Evolutionary conservation across 2,113 vertebrate species (phyloP).

Genomic region (Phalacrocorax carbo): DNA sequence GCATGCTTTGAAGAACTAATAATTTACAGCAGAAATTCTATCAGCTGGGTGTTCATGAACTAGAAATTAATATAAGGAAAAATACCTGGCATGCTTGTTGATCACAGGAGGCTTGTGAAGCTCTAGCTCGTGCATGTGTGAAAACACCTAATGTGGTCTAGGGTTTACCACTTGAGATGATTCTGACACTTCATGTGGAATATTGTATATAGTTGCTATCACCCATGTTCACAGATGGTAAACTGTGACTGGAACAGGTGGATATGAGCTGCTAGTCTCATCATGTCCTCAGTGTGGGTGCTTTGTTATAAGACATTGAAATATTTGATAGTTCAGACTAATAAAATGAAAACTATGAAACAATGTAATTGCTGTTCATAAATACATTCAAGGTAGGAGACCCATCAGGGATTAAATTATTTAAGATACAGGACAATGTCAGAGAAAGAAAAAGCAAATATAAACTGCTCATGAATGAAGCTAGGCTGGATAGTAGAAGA

Average conservation of each 20-base stretch:
- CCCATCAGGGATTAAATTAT: neutral
- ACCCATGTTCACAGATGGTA: neutral
- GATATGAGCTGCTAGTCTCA: neutral
- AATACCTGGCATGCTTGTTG: neutral
- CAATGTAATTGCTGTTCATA: neutral
- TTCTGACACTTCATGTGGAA: neutral
- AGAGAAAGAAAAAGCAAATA: neutral
- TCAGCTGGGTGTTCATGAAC: neutral
- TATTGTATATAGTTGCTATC: neutral
- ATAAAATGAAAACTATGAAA: neutral
- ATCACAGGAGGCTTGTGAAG: neutral
- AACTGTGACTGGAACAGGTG: neutral
- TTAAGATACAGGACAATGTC: neutral
- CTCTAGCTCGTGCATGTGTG: neutral
- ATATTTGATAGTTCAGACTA: neutral
- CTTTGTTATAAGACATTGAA: neutral
- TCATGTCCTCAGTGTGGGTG: neutral
- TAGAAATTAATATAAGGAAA: neutral
- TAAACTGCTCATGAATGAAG: neutral
- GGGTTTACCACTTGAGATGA: neutral
- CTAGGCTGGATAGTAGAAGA: neutral
- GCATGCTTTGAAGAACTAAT: neutral
- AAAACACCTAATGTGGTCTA: neutral
- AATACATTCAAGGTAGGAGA: neutral
- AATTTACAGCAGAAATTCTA: neutral